Conservation (phyloP, 2,888 invertebrate genomes). For the Blastobasis lacticolella region DNA sequence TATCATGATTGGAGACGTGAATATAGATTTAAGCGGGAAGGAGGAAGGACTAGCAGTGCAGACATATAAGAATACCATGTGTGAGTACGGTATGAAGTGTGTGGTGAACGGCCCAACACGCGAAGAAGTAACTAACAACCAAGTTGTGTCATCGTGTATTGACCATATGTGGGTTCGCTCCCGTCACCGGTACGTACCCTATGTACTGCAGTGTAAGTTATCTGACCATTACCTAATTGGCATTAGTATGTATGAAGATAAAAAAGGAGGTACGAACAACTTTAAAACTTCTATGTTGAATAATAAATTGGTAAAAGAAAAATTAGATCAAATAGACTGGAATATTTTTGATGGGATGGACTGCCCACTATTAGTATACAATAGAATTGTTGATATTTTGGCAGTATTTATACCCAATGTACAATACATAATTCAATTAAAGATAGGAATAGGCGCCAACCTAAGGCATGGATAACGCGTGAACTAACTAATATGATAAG, state of each 20-base stretch:
- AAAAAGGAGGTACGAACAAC: no score
- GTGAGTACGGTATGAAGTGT: neutral
- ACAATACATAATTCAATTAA: neutral
- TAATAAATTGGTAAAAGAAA: neutral
- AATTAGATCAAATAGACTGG: neutral
- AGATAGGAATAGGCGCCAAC: neutral
- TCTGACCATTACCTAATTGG: neutral
- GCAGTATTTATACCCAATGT: neutral
- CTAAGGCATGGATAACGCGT: conserved; percentile 2
- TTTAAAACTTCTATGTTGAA: neutral
- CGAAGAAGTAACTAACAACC: neutral
- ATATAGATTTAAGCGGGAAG: neutral
- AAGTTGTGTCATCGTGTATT: neutral
- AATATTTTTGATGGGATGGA: no score
- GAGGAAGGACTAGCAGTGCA: neutral
- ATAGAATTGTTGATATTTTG: neutral
- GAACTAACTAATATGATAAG: conserved; percentile 1
- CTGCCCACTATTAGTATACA: no score
- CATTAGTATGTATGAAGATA: no score
- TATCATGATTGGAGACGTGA: neutral
- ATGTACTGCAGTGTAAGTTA: neutral
- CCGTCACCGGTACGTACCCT: neutral
- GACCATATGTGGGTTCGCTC: conserved; percentile 1
- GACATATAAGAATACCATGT: neutral
- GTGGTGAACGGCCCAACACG: neutral